Evolutionary conservation across 2,113 vertebrate species (phyloP).

Genomic region (Eurypyga helias): DNA sequence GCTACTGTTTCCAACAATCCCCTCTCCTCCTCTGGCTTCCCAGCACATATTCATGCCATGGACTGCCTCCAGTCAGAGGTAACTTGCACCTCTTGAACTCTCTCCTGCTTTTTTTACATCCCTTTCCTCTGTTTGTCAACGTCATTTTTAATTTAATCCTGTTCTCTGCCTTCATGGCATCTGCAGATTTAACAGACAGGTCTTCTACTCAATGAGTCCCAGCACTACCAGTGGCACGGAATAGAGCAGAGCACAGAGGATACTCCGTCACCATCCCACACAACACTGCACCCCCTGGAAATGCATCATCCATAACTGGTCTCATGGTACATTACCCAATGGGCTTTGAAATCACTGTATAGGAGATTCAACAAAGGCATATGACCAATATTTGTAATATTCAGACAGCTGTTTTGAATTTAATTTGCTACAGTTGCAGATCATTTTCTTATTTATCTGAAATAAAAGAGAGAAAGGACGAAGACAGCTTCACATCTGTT

Average conservation of each 20-base stretch:
- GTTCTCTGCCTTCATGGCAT: neutral
- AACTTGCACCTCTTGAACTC: neutral
- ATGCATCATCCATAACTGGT: neutral
- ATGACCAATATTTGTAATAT: neutral
- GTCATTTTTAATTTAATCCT: neutral
- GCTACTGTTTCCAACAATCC: neutral
- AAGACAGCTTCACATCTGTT: neutral
- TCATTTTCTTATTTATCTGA: neutral
- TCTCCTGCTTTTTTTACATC: neutral
- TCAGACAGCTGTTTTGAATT: neutral
- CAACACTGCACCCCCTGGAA: neutral
- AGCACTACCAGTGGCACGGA: neutral
- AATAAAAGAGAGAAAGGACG: neutral
- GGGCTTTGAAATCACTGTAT: neutral
- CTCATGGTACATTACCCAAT: neutral
- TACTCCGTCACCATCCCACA: neutral
- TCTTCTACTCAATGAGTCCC: neutral
- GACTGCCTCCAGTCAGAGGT: neutral
- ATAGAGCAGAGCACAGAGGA: neutral
- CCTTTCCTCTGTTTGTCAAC: neutral
- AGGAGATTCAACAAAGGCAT: neutral
- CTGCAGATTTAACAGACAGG: neutral
- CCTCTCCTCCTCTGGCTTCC: neutral
- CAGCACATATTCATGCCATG: accelerated
- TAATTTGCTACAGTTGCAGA: neutral